These are phyloP conservation scores for Laupala kohalensis DNA, from an alignment of 1,140 invertebrate genomes.

Conservation along the genomic window DNA sequence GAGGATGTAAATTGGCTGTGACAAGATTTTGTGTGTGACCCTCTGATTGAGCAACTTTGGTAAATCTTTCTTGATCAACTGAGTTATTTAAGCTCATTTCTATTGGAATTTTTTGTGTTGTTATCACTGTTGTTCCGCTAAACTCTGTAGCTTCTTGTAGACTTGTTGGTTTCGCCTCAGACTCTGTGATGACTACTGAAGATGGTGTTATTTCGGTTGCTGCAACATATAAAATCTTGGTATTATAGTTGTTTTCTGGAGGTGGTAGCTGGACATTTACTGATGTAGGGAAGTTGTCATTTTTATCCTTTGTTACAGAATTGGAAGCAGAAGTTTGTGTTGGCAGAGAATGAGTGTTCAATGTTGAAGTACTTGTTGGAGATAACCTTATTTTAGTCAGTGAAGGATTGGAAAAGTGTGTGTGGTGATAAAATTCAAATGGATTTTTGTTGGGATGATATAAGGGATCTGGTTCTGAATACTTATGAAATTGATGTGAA, in stretches of 20 bases:
- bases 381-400: not conserved
- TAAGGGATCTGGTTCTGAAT: slow-evolving; percentile 21
- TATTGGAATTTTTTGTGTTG: too few relatives aligned
- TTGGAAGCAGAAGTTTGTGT: not conserved
- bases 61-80: too few relatives aligned
- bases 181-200: slow-evolving; percentile 11
- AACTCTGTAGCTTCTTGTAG: too few relatives aligned
- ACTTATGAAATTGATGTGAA: slow-evolving; percentile 20
- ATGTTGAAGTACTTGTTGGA: not conserved
- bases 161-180: too few relatives aligned
- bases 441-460: slow-evolving; percentile 13
- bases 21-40: too few relatives aligned
- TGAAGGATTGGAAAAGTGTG: not conserved
- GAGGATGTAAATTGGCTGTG: too few relatives aligned
- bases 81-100: too few relatives aligned
- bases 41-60: too few relatives aligned
- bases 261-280: slow-evolving; percentile 25
- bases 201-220: slow-evolving; percentile 16
- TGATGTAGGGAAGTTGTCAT: slow-evolving; percentile 18
- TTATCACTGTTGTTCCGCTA: too few relatives aligned
- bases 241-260: slow-evolving; percentile 16
- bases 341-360: too few relatives aligned
- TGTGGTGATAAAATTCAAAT: not conserved
- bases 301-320: not conserved
- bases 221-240: slow-evolving; percentile 21